Conservation (phyloP, 1,140 invertebrate species). For the Ostrea edulis region DNA sequence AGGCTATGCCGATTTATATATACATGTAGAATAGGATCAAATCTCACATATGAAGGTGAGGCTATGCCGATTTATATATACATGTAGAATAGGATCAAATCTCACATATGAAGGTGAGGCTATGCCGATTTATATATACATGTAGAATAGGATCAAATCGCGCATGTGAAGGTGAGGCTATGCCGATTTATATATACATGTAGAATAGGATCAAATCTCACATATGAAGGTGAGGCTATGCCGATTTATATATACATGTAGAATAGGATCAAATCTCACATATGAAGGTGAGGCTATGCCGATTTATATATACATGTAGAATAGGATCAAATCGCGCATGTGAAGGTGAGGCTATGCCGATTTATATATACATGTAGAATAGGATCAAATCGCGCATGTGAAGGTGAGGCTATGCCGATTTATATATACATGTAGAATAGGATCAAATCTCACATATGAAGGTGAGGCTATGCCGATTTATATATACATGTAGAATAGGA, state of each 20-base stretch:
- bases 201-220: constrained; percentile 99
- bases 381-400: constrained; percentile 99
- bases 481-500: constrained; percentile 92
- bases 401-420: constrained; percentile 84
- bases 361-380: constrained; percentile 84
- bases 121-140: neutral
- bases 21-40: constrained; percentile 97
- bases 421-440: constrained; percentile 87
- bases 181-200: neutral
- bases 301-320: constrained; percentile 82
- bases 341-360: constrained; percentile 88
- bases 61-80: neutral
- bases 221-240: constrained; percentile 94
- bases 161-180: constrained; percentile 94
- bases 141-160: constrained; percentile 99
- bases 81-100: constrained; percentile 99
- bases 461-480: constrained; percentile 79
- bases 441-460: constrained; percentile 99
- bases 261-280: constrained; percentile 99
- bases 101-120: constrained; percentile 95
- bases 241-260: neutral
- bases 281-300: constrained; percentile 90
- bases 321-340: constrained; percentile 99
- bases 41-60: constrained; percentile 98
- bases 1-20: neutral